phyloP scores from a whole-genome alignment of 2,888 invertebrate genomes.

The Drymonia ruficornis region DNA sequence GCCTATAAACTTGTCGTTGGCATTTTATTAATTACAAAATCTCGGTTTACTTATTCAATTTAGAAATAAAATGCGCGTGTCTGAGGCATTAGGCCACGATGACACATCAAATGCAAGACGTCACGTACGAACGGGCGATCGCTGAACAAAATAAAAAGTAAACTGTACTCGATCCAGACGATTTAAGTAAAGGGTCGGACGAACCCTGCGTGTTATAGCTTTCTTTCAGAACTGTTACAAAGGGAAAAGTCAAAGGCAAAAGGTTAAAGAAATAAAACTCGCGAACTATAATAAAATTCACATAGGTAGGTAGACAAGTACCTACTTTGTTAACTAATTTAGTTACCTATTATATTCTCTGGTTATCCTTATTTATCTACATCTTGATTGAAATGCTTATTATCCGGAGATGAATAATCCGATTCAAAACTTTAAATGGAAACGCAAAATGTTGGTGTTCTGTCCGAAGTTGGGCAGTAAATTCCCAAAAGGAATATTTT shows the following conservation, averaged over 20 bases:
- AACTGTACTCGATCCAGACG: conserved; percentile 49
- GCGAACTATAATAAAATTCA: conserved; percentile 23
- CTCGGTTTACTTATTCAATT: neutral
- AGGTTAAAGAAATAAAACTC: conserved; percentile 36
- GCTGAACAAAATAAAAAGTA: conserved; percentile 55
- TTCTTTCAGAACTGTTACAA: conserved; percentile 9
- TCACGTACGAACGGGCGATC: conserved; percentile 50
- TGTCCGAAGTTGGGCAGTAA: conserved; percentile 12
- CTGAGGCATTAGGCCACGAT: conserved; percentile 4
- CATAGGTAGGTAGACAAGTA: neutral
- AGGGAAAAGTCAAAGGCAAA: conserved; percentile 9
- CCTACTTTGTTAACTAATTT: neutral
- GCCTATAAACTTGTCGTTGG: too few species aligned
- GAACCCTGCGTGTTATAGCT: conserved; percentile 52
- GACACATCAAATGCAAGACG: conserved; percentile 49
- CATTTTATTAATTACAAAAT: too few species aligned
- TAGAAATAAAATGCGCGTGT: conserved; percentile 1
- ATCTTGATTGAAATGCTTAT: conserved; percentile 6
- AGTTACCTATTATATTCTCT: too few species aligned
- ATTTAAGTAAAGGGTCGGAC: conserved; percentile 56
- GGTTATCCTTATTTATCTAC: too few species aligned
- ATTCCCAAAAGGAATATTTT: conserved; percentile 23
- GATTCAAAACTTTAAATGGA: conserved; percentile 37
- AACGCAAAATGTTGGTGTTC: conserved; percentile 30
- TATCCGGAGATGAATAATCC: conserved; percentile 30